Base-by-base conservation (phyloP, 2,797 vertebrate species). In the Eptatretus atami region DNA sequence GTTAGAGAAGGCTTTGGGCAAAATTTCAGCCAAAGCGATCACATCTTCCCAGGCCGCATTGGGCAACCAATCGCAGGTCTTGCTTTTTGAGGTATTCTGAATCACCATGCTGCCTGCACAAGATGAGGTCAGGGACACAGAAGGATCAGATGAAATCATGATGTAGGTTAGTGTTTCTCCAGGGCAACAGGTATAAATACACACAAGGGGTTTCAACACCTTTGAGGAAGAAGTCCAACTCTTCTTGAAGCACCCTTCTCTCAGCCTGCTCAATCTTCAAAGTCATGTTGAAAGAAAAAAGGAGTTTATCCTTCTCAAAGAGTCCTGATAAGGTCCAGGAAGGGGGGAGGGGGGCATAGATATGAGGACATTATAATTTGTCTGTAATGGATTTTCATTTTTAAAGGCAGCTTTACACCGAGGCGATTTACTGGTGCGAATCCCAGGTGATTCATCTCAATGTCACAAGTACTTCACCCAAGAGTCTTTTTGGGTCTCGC, bases 1-100 rank as follows among this genome's bases (percentile, higher is more conserved):
- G 14, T 71, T 71, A 60, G 74, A 78, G 67, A 92, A 95, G 64
- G 71, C 60, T 2, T 78, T 72, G 10, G 82, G 76, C 71, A 93
- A 83, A 25, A 79, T 67, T 66, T 92, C 78, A 53, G 81, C 77
- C 1, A 93, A 71, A 61, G 75, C 80, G 9, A 85, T 74, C 3
- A 90, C 72, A 64, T 98, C 88, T 68, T 98, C 86, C 90, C 88
- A 96, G 65, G 84, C 81, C 74, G 92, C 85, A 71, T 90, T 80
- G 10, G 80, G 73, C 65, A 96, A 72, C 92, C 92, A 98, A 10
- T 72, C 4, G 2, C 71, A 83, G 0, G 81, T 80, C 68, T 92
- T 96, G 69, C 74, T 79, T 12, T 71, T 69, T 3, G 66, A 68
- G 69, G 79, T 93, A 69, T 84, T 93, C 77, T 95, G 86, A 76